Percentiles rank a stretch among this genome's conserved stretches.
These are phyloP conservation scores for Caiman crocodilus DNA, from an alignment of 2,797 vertebrate genomes.

Conservation along the genomic window DNA sequence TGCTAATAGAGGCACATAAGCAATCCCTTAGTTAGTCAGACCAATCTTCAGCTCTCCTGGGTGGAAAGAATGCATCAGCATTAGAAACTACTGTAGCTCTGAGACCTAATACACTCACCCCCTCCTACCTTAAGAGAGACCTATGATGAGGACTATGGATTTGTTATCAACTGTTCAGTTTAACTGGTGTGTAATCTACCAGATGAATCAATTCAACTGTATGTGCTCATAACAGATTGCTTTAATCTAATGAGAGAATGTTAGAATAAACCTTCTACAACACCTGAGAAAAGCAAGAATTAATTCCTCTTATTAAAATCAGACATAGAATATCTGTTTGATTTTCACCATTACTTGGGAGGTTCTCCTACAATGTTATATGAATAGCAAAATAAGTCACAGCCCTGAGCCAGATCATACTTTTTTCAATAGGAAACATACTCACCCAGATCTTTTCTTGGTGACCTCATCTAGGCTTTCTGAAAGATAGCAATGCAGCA, in stretches of 20 bases:
- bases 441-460: background rate
- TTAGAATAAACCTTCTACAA: background rate
- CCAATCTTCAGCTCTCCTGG: background rate
- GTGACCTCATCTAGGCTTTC: constrained; percentile 36
- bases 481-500: background rate
- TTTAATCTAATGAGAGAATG: background rate
- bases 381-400: constrained; percentile 23
- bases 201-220: background rate
- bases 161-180: background rate
- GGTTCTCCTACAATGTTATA: constrained; percentile 42
- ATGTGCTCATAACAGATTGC: background rate
- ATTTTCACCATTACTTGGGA: constrained; percentile 51
- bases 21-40: background rate
- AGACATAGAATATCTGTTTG: constrained; percentile 33
- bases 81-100: rapidly evolving
- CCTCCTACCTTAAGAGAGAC: rapidly evolving
- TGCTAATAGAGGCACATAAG: background rate
- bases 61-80: background rate
- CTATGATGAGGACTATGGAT: background rate
- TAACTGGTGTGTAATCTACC: background rate
- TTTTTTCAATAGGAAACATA: constrained; percentile 35
- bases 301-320: background rate
- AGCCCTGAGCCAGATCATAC: constrained; percentile 2
- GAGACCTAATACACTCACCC: background rate
- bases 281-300: background rate